Evolutionary conservation across 1,140 invertebrate genomes (phyloP).

Genomic region (Sarcophaga bullata): DNA sequence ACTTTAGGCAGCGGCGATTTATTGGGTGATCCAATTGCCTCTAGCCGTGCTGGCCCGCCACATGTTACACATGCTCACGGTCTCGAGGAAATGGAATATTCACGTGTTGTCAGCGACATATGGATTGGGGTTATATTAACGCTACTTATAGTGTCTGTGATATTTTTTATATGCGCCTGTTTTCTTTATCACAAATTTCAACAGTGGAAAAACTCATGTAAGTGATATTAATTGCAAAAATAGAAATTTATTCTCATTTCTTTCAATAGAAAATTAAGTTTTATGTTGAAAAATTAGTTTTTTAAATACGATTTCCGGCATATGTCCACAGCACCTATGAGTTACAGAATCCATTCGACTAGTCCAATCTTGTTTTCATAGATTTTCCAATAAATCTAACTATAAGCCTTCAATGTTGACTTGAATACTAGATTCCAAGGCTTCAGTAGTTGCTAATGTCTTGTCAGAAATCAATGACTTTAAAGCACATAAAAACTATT

Average conservation of each 20-base stretch:
- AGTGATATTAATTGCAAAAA: constrained; percentile 51
- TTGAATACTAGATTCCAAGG: too few species aligned
- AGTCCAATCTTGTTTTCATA: too few species aligned
- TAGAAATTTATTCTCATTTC: neutral
- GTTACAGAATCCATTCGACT: too few species aligned
- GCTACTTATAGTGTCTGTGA: constrained; percentile 70
- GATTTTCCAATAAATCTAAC: too few species aligned
- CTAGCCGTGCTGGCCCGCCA: constrained; percentile 51
- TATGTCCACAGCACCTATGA: too few species aligned
- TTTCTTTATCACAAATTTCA: constrained; percentile 74
- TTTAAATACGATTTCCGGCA: too few species aligned
- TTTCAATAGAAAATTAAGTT: constrained; percentile 49
- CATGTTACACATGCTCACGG: constrained; percentile 52
- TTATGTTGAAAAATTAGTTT: too few species aligned
- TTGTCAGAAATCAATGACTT: too few species aligned
- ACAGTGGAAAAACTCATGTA: constrained; percentile 74
- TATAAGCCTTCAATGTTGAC: too few species aligned
- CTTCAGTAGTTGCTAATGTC: too few species aligned
- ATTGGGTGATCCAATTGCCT: constrained; percentile 47
- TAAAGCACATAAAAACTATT: too few species aligned
- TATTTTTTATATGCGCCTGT: constrained; percentile 72
- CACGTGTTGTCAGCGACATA: constrained; percentile 68
- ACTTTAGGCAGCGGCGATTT: constrained; percentile 53
- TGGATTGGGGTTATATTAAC: constrained; percentile 73
- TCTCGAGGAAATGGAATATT: constrained; percentile 60